Conservation (phyloP, 2,888 invertebrate genomes). For the Agriotes lineatus region DNA sequence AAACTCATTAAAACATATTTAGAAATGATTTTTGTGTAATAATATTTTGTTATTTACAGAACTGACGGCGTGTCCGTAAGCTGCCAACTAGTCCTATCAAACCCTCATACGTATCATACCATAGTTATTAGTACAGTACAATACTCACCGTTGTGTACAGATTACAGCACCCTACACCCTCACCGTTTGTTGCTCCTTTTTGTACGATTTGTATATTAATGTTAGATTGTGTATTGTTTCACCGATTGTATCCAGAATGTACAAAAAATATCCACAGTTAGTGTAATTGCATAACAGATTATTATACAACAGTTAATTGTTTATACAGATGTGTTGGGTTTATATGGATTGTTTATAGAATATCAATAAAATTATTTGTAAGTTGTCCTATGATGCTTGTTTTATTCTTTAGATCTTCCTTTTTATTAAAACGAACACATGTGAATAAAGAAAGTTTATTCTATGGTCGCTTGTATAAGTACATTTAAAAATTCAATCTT, state of each 20-base stretch:
- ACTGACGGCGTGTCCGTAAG: constrained; percentile 69
- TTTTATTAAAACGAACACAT: too few species aligned
- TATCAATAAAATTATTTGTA: constrained; percentile 44
- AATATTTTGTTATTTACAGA: constrained; percentile 64
- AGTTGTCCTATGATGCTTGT: too few species aligned
- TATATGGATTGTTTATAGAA: constrained; percentile 65
- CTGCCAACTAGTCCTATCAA: constrained; percentile 64
- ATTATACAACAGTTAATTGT: constrained; percentile 50
- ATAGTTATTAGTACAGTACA: constrained; percentile 60
- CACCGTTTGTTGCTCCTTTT: constrained; percentile 52
- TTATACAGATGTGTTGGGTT: constrained; percentile 64
- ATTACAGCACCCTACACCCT: constrained; percentile 58
- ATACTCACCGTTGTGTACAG: constrained; percentile 66
- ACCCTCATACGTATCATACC: constrained; percentile 64
- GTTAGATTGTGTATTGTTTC: constrained; percentile 49
- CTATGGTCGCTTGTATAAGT: too few species aligned
- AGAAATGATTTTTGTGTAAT: neutral
- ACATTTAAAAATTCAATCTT: too few species aligned
- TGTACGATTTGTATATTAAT: constrained; percentile 50
- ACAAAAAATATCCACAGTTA: constrained; percentile 55
- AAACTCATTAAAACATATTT: constrained; percentile 23
- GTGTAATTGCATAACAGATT: constrained; percentile 45
- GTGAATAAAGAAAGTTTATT: too few species aligned
- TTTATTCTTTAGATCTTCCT: too few species aligned
- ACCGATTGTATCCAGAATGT: constrained; percentile 57